A percentile compares a stretch with the other conserved stretches of the same genome.
Conservation (phyloP, 2,797 vertebrate species). For the Leptatherina wallacei region DNA sequence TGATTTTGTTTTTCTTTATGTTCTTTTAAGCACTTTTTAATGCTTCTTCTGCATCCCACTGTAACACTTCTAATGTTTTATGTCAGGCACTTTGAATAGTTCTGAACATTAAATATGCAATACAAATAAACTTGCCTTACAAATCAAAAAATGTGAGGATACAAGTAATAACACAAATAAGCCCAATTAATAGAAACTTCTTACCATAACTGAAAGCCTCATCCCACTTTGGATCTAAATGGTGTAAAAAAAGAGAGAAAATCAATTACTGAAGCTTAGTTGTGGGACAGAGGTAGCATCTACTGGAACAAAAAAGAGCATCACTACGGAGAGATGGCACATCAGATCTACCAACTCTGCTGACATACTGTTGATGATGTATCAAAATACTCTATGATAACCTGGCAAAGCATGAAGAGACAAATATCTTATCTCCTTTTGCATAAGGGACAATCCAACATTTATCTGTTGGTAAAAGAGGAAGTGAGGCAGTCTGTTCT, state of each 20-base stretch:
- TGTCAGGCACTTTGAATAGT: background rate
- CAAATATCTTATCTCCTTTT: conserved; percentile 63
- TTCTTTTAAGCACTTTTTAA: background rate
- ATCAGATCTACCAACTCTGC: conserved; percentile 43
- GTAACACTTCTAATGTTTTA: background rate
- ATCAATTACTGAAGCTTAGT: conserved; percentile 44
- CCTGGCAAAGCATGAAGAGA: conserved; percentile 44
- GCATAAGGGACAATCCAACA: conserved; percentile 65
- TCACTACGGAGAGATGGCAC: conserved; percentile 45
- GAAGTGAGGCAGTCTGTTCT: conserved; percentile 59
- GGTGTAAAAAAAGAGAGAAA: conserved; percentile 33
- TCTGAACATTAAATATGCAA: background rate
- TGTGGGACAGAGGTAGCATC: conserved; percentile 38
- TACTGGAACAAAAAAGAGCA: conserved; percentile 23
- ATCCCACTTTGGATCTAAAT: conserved; percentile 60
- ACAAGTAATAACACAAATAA: background rate
- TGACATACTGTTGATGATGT: conserved; percentile 57
- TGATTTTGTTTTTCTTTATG: background rate
- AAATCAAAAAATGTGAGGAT: conserved; percentile 12
- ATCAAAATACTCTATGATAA: conserved; percentile 57
- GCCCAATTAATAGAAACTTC: conserved; percentile 22
- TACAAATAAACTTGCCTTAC: background rate
- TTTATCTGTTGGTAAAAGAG: conserved; percentile 68
- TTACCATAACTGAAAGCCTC: conserved; percentile 77
- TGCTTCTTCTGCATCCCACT: background rate